Percentiles rank a stretch among this genome's conserved stretches.
Evolutionary conservation across 2,113 vertebrate species (phyloP).

Genomic region (Lycocorax pyrrhopterus): DNA sequence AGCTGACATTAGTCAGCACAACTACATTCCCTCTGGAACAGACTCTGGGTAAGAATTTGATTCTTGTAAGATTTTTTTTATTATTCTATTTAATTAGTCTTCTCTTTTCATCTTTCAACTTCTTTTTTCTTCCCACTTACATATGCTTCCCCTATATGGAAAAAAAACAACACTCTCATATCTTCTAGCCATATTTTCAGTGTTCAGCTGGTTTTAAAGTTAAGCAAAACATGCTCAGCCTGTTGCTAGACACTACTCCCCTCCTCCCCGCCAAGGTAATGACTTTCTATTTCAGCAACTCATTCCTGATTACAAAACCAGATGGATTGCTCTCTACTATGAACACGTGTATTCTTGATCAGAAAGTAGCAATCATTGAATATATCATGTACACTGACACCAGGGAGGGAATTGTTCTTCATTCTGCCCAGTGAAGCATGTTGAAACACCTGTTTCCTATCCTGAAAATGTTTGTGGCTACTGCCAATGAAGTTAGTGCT

Average conservation of each 20-base stretch:
- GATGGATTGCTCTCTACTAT: background rate
- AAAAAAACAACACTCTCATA: fast-evolving
- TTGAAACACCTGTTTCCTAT: conserved; percentile 43
- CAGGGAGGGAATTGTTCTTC: conserved; percentile 17
- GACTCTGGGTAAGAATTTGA: background rate
- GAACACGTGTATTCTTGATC: background rate
- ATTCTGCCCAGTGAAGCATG: conserved; percentile 7
- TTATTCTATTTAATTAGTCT: background rate
- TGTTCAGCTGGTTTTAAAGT: background rate
- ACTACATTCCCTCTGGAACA: background rate
- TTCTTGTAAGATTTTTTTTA: background rate
- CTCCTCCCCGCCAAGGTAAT: background rate
- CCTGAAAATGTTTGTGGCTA: background rate
- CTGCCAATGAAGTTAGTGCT: conserved; percentile 9
- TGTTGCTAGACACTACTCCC: background rate
- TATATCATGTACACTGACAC: conserved; percentile 8
- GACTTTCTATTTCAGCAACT: conserved; percentile 5
- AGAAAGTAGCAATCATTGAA: conserved; percentile 37
- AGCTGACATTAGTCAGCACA: background rate
- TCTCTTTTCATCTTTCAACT: background rate
- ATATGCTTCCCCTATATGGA: background rate
- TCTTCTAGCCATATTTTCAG: background rate
- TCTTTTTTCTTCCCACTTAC: background rate
- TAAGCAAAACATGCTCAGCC: background rate
- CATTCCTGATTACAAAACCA: conserved; percentile 1